phyloP scores from a whole-genome alignment of 2,797 vertebrate species.

The Sebastes variabilis region DNA sequence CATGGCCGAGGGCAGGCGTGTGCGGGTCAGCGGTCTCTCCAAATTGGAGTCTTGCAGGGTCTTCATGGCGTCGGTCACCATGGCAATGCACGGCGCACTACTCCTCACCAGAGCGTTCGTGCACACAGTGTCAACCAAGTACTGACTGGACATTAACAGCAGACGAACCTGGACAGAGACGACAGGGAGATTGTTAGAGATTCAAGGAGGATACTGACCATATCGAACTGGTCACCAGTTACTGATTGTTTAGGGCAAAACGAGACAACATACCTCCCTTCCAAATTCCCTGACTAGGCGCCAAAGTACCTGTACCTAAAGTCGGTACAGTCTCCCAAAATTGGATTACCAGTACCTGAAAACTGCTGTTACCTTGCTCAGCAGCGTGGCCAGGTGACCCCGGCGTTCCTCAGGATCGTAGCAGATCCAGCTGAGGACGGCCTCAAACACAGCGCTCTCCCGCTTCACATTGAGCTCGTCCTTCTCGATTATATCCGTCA shows the following conservation, averaged over 20 bases:
- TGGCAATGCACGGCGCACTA: not conserved
- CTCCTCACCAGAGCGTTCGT: not conserved
- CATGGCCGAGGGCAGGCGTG: conserved; percentile 81
- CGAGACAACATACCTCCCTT: too few species aligned
- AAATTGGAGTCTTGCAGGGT: not conserved
- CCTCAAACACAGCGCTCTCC: conserved; percentile 69
- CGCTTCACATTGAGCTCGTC: conserved; percentile 83
- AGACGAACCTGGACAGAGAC: conserved; percentile 26
- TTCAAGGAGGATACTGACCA: not conserved
- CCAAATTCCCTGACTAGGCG: too few species aligned
- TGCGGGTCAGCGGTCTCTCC: conserved; percentile 41
- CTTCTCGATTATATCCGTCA: conserved; percentile 79
- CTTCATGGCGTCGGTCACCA: not conserved
- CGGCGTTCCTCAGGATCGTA: conserved; percentile 7
- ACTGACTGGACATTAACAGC: not conserved
- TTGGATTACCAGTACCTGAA: not conserved
- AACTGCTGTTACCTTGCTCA: conserved; percentile 13
- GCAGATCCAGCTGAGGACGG: conserved; percentile 50
- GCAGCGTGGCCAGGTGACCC: conserved; percentile 12
- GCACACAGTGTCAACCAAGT: not conserved
- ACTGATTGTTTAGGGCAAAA: too few species aligned
- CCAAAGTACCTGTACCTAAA: too few species aligned
- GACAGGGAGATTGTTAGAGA: not conserved
- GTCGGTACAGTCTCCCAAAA: too few species aligned
- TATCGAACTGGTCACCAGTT: too few species aligned